phyloP scores from a whole-genome alignment of 2,888 invertebrate species.

The Sesia apiformis region DNA sequence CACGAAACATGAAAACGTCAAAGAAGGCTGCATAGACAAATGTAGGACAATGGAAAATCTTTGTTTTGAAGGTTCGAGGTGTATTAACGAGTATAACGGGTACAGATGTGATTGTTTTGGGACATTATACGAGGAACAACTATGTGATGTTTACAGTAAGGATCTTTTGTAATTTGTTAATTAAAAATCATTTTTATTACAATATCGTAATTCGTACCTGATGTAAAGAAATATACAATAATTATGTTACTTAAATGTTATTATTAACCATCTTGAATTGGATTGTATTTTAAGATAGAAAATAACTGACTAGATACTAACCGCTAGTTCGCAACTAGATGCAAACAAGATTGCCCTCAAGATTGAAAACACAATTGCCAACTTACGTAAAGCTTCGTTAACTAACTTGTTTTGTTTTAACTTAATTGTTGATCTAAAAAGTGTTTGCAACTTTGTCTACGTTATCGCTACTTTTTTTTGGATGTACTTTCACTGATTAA shows the following conservation, averaged over 20 bases:
- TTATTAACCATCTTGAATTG: background rate
- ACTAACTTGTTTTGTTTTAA: slow-evolving; percentile 16
- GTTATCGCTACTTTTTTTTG: background rate
- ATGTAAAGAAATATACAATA: background rate
- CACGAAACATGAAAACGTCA: slow-evolving; percentile 91
- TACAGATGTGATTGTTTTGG: slow-evolving; percentile 95
- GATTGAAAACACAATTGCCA: background rate
- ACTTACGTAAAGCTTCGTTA: slow-evolving; percentile 2
- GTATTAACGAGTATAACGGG: slow-evolving; percentile 93
- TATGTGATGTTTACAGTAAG: slow-evolving; percentile 93
- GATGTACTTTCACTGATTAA: slow-evolving; percentile 11
- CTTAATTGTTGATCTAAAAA: slow-evolving; percentile 19
- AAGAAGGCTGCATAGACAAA: slow-evolving; percentile 90
- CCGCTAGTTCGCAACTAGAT: background rate
- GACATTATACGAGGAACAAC: slow-evolving; percentile 91
- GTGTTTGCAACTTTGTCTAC: background rate
- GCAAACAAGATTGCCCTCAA: background rate
- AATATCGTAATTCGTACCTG: background rate
- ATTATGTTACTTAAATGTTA: background rate
- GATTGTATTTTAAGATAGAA: background rate
- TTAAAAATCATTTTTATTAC: background rate
- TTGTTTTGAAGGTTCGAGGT: slow-evolving; percentile 90
- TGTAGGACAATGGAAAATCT: slow-evolving; percentile 87
- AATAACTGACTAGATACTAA: background rate
- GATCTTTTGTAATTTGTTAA: slow-evolving; percentile 14